These are phyloP conservation scores for Galerucella pusilla DNA, from an alignment of 2,888 invertebrate species.

Conservation along the genomic window DNA sequence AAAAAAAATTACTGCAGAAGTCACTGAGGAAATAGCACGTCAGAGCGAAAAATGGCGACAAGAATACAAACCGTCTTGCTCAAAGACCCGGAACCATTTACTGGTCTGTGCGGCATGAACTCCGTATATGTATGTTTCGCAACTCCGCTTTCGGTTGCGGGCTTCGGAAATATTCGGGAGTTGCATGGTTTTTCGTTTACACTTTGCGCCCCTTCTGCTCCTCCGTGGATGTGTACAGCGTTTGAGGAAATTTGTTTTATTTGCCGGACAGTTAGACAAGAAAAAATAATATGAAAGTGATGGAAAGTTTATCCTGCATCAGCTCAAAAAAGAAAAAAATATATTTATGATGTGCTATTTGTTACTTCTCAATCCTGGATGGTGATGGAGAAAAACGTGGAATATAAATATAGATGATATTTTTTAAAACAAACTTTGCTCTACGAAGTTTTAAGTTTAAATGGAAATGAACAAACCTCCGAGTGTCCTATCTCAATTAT, in stretches of 20 bases:
- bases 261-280: conserved; percentile 30
- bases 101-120: conserved; percentile 34
- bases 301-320: conserved; percentile 20
- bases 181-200: conserved; percentile 37
- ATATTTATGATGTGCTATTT: conserved; percentile 21
- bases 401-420: neutral
- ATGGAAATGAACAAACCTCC: too few relatives aligned
- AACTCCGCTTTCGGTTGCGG: conserved; percentile 28
- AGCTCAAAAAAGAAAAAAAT: neutral
- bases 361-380: neutral
- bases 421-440: too few relatives aligned
- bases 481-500: too few relatives aligned
- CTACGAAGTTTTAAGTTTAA: too few relatives aligned
- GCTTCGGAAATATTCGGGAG: conserved; percentile 34
- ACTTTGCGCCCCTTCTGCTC: conserved; percentile 22
- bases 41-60: conserved; percentile 14
- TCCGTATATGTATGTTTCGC: conserved; percentile 35
- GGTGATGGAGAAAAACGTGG: neutral
- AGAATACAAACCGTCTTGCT: conserved; percentile 17
- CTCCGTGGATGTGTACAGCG: neutral
- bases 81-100: conserved; percentile 26
- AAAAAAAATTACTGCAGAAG: neutral
- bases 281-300: conserved; percentile 27
- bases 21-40: neutral
- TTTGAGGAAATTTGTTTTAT: conserved; percentile 24